Evolutionary conservation across 1,140 invertebrate genomes (phyloP), one percentile per base, ranked within the genome.

Genomic region (Octopus bimaculoides): DNA sequence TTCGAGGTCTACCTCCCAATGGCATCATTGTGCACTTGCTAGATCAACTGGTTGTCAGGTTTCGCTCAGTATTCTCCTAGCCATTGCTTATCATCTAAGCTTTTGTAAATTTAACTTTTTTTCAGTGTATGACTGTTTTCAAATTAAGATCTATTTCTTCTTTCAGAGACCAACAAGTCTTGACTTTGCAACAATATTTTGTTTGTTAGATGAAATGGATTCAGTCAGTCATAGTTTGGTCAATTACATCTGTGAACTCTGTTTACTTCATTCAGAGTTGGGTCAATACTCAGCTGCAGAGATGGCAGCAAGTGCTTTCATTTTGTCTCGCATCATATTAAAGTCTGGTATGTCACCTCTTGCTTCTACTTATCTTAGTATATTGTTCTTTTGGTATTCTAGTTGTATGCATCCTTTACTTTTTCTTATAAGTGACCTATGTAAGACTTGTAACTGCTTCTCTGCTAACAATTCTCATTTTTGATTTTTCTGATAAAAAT

Each of bases 191-290:
- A 81, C 86, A n/a, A 79, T 89, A 0, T 85, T 90, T 77, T 83
- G 82, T 61, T 78, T 82, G 5, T 54, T 89, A 8, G 82, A 83
- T 9, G 77, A 75, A 20, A 78, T 86, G 55, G 84, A 85, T 54
- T 75, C 75, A 9, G 80, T 83, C 8, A 80, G 82, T 41, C 80
- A 82, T 53, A 85, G 79, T 77, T 81, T 89, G 53, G 79, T 87
- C 5, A 86, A 90, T 75, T 89, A 89, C 76, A 84, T 89, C 14
- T 86, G 86, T 81, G 88, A 89, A 79, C 80, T 90, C 75, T 85
- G 84, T 75, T 77, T 88, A 17, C 85, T 89, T 14, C 87, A 89
- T 76, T 83, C 88, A n/a, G 86, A 89, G 76, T 86, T 90, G 83
- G 87, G 87, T 9, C 83, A 84, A 74, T 90, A 87, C 80, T 87